Evolutionary conservation across 2,113 vertebrate species (phyloP), one percentile per base, ranked within the genome.

Genomic region (Arvicanthis niloticus): DNA sequence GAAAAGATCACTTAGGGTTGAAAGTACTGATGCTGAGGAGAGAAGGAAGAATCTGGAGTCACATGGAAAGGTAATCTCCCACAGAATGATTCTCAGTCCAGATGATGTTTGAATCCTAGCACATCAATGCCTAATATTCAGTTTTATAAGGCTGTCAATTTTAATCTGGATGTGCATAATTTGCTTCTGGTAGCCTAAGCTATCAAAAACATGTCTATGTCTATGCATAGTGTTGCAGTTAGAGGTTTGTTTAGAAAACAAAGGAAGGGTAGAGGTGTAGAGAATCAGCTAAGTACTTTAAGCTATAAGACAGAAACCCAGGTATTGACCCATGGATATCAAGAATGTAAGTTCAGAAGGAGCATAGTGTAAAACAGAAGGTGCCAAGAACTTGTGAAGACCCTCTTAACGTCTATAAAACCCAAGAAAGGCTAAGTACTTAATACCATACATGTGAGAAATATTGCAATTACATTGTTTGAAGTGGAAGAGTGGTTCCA

Each of bases 91-190:
- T 65, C 76, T 84, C 34, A 68, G 80, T 34, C 51, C 75, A 96
- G 75, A 88, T 8, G 53, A 73, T 73, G 40, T 95, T 75, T n/a
- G 65, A 48, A 67, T 90, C 73, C 65, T 60, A 95, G 45, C 34
- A 84, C 45, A 58, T 58, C 31, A 22, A 65, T 68, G 34, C 45
- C 68, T 96, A 53, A 87, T 58, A 80, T 60, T 91, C 75, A 62
- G 0, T 91, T 95, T 97, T 93, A 85, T 96, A 78, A 62, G 17
- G 51, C 48, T 94, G 81, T 58, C 90, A 76, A 93, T 95, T 94
- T 60, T 94, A 76, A 91, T 31, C n/a, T 80, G 34, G n/a, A 26
- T 84, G 34, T 80, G 34, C 17, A 26, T 91, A 88, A 91, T 88
- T 95, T 58, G 91, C 65, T 94, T 96, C 34, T 37, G 37, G 81